Percentiles rank a stretch among this genome's conserved stretches.
Evolutionary conservation across 2,113 vertebrate species (phyloP).

Genomic region (Petrocephalus zakoni): DNA sequence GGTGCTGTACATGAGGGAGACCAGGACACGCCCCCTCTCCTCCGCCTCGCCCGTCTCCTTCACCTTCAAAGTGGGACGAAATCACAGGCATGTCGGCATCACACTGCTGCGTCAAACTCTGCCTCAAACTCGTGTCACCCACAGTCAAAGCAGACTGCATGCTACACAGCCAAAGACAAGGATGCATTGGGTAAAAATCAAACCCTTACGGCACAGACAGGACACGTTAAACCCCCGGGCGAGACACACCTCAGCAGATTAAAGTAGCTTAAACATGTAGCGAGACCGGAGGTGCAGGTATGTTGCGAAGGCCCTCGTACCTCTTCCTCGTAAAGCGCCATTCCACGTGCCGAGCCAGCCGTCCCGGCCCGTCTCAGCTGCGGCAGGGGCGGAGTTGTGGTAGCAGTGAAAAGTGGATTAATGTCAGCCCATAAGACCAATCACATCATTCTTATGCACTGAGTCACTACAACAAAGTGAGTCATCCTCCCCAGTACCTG

Average conservation of each 20-base stretch:
- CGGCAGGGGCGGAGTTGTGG: constrained; percentile 6
- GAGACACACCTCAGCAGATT: not conserved
- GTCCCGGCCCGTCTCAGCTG: constrained; percentile 83
- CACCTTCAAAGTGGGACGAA: constrained; percentile 32
- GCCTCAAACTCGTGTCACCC: not conserved
- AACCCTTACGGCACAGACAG: not conserved
- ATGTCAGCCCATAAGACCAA: not conserved
- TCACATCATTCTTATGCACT: not conserved
- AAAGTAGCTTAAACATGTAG: not conserved
- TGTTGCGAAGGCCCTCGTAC: constrained; percentile 49
- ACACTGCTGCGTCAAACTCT: not conserved
- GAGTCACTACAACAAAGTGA: not conserved
- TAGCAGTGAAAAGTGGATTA: not conserved
- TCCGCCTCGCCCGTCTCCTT: constrained; percentile 76
- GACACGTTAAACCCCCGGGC: not conserved
- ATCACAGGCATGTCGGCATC: not conserved
- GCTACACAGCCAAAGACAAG: not conserved
- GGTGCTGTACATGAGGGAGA: constrained; percentile 90
- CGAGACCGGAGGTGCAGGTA: not conserved
- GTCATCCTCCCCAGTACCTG: not conserved
- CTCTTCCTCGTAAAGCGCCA: constrained; percentile 93
- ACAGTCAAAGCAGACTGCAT: not conserved
- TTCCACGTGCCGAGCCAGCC: constrained; percentile 75
- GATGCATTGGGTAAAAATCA: not conserved
- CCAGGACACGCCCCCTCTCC: constrained; percentile 87